phyloP scores from a whole-genome alignment of 2,797 vertebrate species.

The Artibeus lituratus region DNA sequence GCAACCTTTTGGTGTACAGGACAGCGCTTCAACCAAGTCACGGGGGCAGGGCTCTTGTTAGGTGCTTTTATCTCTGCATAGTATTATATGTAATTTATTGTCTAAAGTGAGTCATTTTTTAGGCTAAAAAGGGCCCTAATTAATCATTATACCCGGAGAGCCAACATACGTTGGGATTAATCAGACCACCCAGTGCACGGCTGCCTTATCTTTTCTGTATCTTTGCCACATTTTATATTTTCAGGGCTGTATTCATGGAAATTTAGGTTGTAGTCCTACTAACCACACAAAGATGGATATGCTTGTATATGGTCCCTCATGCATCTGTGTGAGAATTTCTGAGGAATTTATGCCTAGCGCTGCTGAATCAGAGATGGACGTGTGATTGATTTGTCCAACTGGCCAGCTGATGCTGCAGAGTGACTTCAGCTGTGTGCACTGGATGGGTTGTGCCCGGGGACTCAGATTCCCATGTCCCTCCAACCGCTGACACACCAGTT shows the following conservation, averaged over 20 bases:
- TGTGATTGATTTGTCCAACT: background rate
- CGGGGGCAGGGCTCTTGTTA: background rate
- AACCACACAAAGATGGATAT: background rate
- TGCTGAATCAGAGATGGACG: background rate
- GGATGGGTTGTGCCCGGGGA: fast-evolving
- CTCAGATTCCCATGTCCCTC: background rate
- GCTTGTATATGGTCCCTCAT: background rate
- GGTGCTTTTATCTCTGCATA: background rate
- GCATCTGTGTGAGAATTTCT: background rate
- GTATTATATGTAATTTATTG: background rate
- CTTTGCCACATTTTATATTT: background rate
- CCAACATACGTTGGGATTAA: background rate
- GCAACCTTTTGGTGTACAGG: background rate
- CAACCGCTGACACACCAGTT: background rate
- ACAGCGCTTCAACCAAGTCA: background rate
- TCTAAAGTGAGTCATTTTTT: background rate
- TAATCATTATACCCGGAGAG: background rate
- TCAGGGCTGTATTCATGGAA: background rate
- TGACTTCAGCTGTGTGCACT: background rate
- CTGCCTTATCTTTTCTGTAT: background rate
- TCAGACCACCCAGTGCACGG: background rate
- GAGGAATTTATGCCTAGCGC: background rate
- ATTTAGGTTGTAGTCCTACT: background rate
- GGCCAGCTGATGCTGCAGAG: background rate
- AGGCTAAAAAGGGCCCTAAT: background rate